Base-by-base conservation (phyloP, 2,797 vertebrate genomes). In the Todus mexicanus region DNA sequence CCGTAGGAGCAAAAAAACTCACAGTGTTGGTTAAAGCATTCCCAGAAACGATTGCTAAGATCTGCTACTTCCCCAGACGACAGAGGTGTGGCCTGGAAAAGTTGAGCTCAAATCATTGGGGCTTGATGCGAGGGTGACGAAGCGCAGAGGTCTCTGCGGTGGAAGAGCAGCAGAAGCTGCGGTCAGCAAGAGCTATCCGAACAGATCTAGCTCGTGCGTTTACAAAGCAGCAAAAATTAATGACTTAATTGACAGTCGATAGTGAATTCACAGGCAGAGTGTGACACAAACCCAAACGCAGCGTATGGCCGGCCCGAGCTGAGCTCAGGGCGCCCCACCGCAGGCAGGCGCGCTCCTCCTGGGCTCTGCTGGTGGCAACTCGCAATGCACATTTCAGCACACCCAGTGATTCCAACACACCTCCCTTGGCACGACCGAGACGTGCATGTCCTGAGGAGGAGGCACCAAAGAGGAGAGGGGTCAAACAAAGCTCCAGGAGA, bases 381-480 rank as follows among this genome's bases (percentile, higher is more conserved):
- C 5, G 1, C 6, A 13, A 3, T 0, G 20, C 2, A 9, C 0
- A 0, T 45, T 57, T 9, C 50, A 15, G 35, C 71, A 40, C 29
- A 4, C 37, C 40, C 3, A 1, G 9, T 1, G 38, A 23, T 50
- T 37, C 42, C 68, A 27, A 20, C 26, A 26, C 43, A 59, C 5
- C 13, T 53, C 66, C 35, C 38, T 19, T 0, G 3, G 77, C 66
- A 53, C 40, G 56, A 54, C 31, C 7, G 31, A 64, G 60, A 47
- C 4, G 57, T 31, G 47, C 54, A 11, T 4, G 2, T 10, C 53
- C 64, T 3, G 19, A 57, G 65, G 33, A 71, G 68, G 17, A 48
- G 35, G 38, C 26, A 22, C 29, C 53, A 12, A 37, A n/a, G n/a
- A n/a, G n/a, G 54, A 48, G 26, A 27, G n/a, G 31, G 54, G 18